A percentile compares a stretch with the other conserved stretches of the same genome.
Evolutionary conservation across 2,113 vertebrate species (phyloP).

Genomic region (Xerus inauris): DNA sequence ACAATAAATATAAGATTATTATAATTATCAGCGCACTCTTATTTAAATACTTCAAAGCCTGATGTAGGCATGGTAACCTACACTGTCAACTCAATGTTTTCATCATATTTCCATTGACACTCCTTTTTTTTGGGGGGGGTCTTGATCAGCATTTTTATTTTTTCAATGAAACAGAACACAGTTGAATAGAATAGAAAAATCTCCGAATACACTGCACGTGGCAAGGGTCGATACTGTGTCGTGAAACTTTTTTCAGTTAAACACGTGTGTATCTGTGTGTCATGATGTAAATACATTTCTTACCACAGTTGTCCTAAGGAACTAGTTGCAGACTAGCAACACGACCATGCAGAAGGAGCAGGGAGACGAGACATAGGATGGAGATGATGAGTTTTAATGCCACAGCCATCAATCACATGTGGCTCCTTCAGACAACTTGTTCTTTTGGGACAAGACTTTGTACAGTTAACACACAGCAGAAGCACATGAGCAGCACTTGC

Average conservation of each 20-base stretch:
- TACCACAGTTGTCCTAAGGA: not conserved
- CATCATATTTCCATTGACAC: not conserved
- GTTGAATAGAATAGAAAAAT: conserved; percentile 28
- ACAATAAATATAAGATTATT: not conserved
- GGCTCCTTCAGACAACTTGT: conserved; percentile 43
- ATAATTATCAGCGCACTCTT: not conserved
- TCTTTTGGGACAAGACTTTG: conserved; percentile 59
- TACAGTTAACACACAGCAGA: not conserved
- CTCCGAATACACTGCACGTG: not conserved
- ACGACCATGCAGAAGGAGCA: conserved; percentile 49
- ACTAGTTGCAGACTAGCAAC: not conserved
- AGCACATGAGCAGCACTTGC: not conserved
- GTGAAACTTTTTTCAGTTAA: conserved; percentile 19
- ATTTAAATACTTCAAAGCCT: not conserved
- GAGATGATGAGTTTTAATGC: conserved; percentile 65
- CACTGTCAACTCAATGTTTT: not conserved
- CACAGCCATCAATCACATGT: conserved; percentile 35
- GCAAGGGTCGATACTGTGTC: not conserved
- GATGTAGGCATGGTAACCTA: not conserved
- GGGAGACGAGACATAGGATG: not conserved
- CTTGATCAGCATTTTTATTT: conserved; percentile 60
- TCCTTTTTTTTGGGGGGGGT: too few relatives aligned
- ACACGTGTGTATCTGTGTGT: not conserved
- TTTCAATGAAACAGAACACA: conserved; percentile 55
- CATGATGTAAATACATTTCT: conserved; percentile 17